phyloP scores from a whole-genome alignment of 2,797 vertebrate genomes.

The Thripadectes ignobilis region DNA sequence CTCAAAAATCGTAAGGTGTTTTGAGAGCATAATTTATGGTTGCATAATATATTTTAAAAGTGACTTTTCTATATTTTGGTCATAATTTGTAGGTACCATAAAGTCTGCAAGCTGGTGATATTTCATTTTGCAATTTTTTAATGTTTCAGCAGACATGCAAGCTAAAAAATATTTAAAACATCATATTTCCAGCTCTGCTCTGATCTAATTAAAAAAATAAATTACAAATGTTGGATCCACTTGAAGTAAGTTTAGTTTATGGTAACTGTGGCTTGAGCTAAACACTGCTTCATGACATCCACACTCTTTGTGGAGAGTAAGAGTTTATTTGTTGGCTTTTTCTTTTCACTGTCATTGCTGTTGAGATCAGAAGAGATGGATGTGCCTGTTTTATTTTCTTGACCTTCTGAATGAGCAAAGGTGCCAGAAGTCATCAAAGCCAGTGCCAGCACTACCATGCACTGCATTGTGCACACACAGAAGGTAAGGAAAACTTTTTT shows the following conservation, averaged over 20 bases:
- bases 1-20: not conserved
- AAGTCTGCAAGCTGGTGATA: conserved; percentile 6
- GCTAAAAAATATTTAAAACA: conserved; percentile 26
- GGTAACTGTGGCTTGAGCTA: not conserved
- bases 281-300: not conserved
- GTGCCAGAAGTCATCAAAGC: not conserved
- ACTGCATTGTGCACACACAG: not conserved
- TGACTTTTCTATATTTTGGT: not conserved
- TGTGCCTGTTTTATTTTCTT: not conserved
- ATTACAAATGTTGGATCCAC: not conserved
- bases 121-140: conserved; percentile 14
- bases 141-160: conserved; percentile 9
- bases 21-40: not conserved
- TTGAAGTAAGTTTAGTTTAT: conserved; percentile 12
- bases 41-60: not conserved
- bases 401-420: not conserved
- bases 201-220: conserved; percentile 15
- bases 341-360: not conserved
- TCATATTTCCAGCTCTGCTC: not conserved
- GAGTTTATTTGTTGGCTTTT: not conserved
- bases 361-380: conserved; percentile 8
- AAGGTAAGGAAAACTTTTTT: not conserved
- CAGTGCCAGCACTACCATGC: not conserved
- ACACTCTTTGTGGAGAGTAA: not conserved
- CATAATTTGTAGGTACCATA: not conserved